Percentiles rank a stretch among this genome's conserved stretches.
Conservation (phyloP, 35 echinoderm and acorn worm genomes). For the Chiridota heheva region DNA sequence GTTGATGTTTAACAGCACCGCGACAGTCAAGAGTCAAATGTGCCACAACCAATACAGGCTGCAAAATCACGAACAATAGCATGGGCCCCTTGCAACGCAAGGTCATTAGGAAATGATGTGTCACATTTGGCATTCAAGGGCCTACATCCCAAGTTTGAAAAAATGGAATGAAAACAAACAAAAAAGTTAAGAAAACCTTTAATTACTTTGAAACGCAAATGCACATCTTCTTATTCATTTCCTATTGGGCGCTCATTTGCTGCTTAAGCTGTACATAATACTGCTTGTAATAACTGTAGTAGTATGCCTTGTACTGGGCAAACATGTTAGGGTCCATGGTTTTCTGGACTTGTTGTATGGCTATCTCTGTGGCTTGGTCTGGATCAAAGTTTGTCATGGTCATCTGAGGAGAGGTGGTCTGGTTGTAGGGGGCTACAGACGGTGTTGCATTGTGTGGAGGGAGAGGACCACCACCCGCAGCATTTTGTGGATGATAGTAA, state of each 20-base stretch:
- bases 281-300: slow-evolving; percentile 35
- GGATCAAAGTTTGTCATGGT: slow-evolving; percentile 41
- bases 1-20: too few relatives aligned
- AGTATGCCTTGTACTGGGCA: slow-evolving; percentile 25
- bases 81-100: too few relatives aligned
- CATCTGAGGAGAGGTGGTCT: slow-evolving; percentile 8
- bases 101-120: too few relatives aligned
- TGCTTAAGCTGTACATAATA: slow-evolving; percentile 43
- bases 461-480: too few relatives aligned
- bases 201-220: background rate
- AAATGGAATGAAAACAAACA: too few relatives aligned
- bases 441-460: background rate
- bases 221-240: background rate
- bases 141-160: too few relatives aligned
- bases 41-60: too few relatives aligned
- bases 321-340: slow-evolving; percentile 34
- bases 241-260: background rate
- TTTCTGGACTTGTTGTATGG: slow-evolving; percentile 34
- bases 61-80: too few relatives aligned
- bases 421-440: background rate
- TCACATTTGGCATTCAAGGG: too few relatives aligned
- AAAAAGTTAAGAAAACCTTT: too few relatives aligned
- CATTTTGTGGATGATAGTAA: too few relatives aligned
- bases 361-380: slow-evolving; percentile 30
- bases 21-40: too few relatives aligned